Evolutionary conservation across 2,888 invertebrate species (phyloP).

Genomic region (Rhagophthalmus giganteus): DNA sequence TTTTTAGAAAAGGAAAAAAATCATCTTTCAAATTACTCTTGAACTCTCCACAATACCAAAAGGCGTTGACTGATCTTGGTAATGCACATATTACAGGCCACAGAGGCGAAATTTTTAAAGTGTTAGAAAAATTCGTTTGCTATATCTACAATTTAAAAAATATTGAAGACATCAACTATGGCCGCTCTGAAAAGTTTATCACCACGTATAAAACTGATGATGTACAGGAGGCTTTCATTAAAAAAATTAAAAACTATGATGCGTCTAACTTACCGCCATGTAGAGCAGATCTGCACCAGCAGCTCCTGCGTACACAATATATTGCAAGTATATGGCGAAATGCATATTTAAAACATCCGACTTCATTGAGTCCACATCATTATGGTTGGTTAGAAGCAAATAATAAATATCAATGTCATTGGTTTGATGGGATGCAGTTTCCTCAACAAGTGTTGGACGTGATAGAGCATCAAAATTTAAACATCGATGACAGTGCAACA

Average conservation of each 20-base stretch:
- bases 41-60: constrained; percentile 8
- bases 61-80: constrained; percentile 11
- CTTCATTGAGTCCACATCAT: constrained; percentile 3
- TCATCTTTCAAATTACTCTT: constrained; percentile 4
- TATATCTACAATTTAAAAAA: constrained; percentile 17
- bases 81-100: constrained; percentile 3
- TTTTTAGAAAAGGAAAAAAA: constrained; percentile 23
- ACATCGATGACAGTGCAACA: not conserved
- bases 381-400: constrained; percentile 9
- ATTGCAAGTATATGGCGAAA: constrained; percentile 15
- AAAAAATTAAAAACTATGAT: constrained; percentile 33
- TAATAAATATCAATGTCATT: constrained; percentile 8
- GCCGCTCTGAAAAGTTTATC: constrained; percentile 29
- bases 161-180: constrained; percentile 26
- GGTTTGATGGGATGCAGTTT: constrained; percentile 15
- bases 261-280: constrained; percentile 33
- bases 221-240: constrained; percentile 17
- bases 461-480: not conserved
- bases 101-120: constrained; percentile 7
- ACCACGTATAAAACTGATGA: constrained; percentile 23
- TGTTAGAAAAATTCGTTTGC: constrained; percentile 19
- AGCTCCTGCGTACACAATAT: constrained; percentile 20
- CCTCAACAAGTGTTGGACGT: constrained; percentile 1
- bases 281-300: constrained; percentile 35
- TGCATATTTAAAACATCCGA: constrained; percentile 11